Evolutionary conservation across 2,113 vertebrate genomes (phyloP).

Genomic region (Tenrec ecaudatus): DNA sequence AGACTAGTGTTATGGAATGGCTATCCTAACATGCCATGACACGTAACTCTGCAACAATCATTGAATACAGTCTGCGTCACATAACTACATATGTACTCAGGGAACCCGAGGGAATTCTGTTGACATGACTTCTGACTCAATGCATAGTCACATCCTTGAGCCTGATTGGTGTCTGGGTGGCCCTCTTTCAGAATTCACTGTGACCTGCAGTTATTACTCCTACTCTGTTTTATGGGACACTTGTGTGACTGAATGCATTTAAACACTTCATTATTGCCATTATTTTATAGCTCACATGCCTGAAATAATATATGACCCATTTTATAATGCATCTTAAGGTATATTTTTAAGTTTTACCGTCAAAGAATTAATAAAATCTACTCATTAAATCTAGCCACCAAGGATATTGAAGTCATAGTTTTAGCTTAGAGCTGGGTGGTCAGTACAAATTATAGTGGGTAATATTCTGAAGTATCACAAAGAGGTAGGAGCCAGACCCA

Average conservation of each 20-base stretch:
- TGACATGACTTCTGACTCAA: constrained; percentile 64
- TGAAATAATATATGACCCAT: constrained; percentile 82
- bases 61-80: constrained; percentile 47
- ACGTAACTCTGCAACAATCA: constrained; percentile 7
- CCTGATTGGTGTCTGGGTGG: constrained; percentile 66
- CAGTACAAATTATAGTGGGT: constrained; percentile 44
- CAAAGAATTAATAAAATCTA: constrained; percentile 77
- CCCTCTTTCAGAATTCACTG: constrained; percentile 68
- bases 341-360: constrained; percentile 79
- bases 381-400: constrained; percentile 74
- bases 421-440: constrained; percentile 60
- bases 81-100: constrained; percentile 25
- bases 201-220: constrained; percentile 63
- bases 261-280: constrained; percentile 81
- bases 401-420: constrained; percentile 62
- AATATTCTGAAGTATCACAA: background rate
- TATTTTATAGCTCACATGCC: constrained; percentile 76
- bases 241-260: constrained; percentile 77
- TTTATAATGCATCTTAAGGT: constrained; percentile 79
- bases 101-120: constrained; percentile 65
- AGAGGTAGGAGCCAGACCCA: constrained; percentile 34
- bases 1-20: background rate
- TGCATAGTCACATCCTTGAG: constrained; percentile 42
- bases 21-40: background rate
- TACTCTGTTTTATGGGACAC: constrained; percentile 66